These are phyloP conservation scores for Volucella inanis DNA, from an alignment of 2,888 invertebrate species.

Conservation along the genomic window DNA sequence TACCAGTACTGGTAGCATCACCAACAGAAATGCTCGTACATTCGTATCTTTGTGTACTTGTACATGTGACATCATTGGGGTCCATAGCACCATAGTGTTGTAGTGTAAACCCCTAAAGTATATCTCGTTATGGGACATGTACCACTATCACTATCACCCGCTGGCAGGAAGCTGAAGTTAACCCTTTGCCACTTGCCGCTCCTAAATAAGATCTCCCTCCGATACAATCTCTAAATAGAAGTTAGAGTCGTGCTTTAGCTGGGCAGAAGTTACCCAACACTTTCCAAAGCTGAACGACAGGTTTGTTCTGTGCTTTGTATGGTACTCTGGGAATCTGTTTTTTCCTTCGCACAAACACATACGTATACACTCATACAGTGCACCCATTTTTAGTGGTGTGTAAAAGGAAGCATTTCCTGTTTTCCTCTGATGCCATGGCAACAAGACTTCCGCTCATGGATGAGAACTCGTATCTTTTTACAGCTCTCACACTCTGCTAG, in stretches of 20 bases:
- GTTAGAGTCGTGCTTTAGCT: conserved; percentile 31
- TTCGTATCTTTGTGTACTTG: not conserved
- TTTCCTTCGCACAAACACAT: conserved; percentile 15
- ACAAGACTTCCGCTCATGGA: conserved; percentile 62
- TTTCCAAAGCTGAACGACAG: conserved; percentile 40
- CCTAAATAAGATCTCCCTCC: conserved; percentile 46
- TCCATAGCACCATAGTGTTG: conserved; percentile 18
- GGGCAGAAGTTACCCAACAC: conserved; percentile 35
- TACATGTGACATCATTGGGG: conserved; percentile 38
- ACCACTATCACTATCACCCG: conserved; percentile 24
- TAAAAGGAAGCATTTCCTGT: conserved; percentile 51
- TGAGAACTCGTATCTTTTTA: conserved; percentile 4
- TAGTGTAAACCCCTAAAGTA: conserved; percentile 29
- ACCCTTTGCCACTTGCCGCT: conserved; percentile 25
- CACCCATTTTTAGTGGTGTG: conserved; percentile 2
- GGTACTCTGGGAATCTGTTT: too few relatives aligned
- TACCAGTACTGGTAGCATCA: not conserved
- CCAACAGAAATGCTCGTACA: too few relatives aligned
- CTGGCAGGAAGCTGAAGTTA: conserved; percentile 24
- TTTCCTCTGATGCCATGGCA: conserved; percentile 62
- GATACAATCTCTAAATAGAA: conserved; percentile 2
- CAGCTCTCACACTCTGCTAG: conserved; percentile 21
- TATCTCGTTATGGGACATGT: conserved; percentile 50
- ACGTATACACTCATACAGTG: not conserved
- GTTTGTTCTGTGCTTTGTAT: not conserved